Base-by-base conservation (phyloP, 1,140 invertebrate genomes). In the Polypedilum vanderplanki region DNA sequence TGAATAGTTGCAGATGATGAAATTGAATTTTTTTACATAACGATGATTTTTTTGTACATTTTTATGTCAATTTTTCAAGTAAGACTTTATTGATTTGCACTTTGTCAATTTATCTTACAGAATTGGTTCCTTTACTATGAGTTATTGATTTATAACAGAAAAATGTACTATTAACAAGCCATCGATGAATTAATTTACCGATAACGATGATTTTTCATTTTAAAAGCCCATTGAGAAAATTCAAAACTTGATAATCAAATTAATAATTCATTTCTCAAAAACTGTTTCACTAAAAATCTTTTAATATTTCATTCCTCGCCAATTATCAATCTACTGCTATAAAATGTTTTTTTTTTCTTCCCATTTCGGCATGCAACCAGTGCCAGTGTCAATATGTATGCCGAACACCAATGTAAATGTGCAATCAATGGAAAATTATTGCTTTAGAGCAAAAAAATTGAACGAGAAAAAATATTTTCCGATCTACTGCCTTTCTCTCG, bases 371-470 rank as follows among this genome's bases (percentile, higher is more conserved):
- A 57, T 57, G 46, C 46, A 57, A 57, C 46, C 46, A 57, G 46
- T 57, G 46, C 46, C 46, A 57, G 12, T 57, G 12, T n/a, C 46
- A 57, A 12, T 57, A 57, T 57, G 46, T 57, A 57, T 57, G 46
- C n/a, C 12, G 15, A 57, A 3, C n/a, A 4, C 46, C 12, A 57
- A 57, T 57, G 46, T n/a, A 57, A 57, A 57, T 57, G 46, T 57
- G 46, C 46, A 57, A 57, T 57, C 46, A 57, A 57, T 57, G 46
- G 46, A 57, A 57, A 57, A 57, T 57, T 57, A 57, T 57, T 57
- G 46, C 46, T 57, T 57, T 33, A 33, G 24, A 33, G 24, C 24
- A 33, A 5, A 33, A 5, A n/a, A n/a, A n/a, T n/a, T n/a, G n/a
- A n/a, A n/a, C n/a, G n/a, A 33, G 5, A 33, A 33, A 33, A 57